A percentile compares a stretch with the other conserved stretches of the same genome.
phyloP scores from a whole-genome alignment of 2,113 vertebrate genomes.

The Sula dactylatra region DNA sequence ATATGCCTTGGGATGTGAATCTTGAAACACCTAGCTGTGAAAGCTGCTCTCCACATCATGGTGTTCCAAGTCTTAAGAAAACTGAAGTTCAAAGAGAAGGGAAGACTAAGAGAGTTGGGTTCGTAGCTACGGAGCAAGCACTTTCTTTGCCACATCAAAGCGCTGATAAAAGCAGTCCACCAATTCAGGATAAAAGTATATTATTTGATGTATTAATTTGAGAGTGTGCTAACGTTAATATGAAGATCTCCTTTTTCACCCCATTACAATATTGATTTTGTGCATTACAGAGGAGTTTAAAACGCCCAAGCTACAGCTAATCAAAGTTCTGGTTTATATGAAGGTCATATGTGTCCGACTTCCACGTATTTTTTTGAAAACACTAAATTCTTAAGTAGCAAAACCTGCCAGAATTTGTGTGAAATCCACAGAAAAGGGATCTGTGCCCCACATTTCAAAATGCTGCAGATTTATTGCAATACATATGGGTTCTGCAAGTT shows the following conservation, averaged over 20 bases:
- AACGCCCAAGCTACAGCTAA: not conserved
- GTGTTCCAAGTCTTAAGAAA: not conserved
- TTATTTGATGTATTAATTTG: constrained; percentile 54
- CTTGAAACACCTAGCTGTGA: not conserved
- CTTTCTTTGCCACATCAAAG: constrained; percentile 39
- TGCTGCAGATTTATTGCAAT: not conserved
- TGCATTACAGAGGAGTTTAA: not conserved
- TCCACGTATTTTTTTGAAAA: not conserved
- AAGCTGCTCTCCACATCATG: not conserved
- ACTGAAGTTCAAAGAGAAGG: constrained; percentile 14
- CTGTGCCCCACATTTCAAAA: not conserved
- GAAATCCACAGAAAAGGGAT: not conserved
- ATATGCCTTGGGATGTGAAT: not conserved
- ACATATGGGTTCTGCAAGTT: not conserved
- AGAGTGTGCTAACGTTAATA: not conserved
- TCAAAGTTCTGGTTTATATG: not conserved
- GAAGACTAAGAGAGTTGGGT: not conserved
- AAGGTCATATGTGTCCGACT: not conserved
- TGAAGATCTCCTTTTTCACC: not conserved
- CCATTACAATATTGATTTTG: constrained; percentile 30
- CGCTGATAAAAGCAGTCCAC: constrained; percentile 5
- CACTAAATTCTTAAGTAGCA: not conserved
- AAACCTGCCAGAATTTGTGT: not conserved
- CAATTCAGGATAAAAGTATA: not conserved
- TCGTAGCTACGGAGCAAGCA: not conserved